These are phyloP conservation scores for Lepisosteus osseus DNA, from an alignment of 2,113 vertebrate genomes.

Conservation along the genomic window DNA sequence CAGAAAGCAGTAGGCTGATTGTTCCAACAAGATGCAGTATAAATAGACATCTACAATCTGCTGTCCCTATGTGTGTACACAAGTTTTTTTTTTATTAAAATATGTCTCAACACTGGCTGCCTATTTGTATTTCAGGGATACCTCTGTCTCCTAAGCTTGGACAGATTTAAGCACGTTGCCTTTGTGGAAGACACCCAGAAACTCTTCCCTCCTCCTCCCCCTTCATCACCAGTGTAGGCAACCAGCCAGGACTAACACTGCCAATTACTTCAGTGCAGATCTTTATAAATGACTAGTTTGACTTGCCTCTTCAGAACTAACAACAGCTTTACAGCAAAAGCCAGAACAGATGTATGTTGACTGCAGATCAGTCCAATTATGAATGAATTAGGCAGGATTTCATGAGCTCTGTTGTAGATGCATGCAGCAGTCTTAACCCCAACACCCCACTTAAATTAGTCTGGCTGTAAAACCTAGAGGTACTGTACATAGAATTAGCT, in stretches of 20 bases:
- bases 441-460: no score
- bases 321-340: background rate
- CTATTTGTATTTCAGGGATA: slow-evolving; percentile 18
- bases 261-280: background rate
- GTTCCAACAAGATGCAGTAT: no score
- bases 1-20: no score
- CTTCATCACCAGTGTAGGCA: slow-evolving; percentile 11
- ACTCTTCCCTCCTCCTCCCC: slow-evolving; percentile 3
- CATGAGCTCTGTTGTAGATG: no score
- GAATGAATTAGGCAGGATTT: no score
- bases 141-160: slow-evolving; percentile 16
- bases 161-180: slow-evolving; percentile 18
- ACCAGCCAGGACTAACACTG: background rate
- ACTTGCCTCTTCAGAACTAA: background rate
- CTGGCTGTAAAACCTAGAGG: no score
- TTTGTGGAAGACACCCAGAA: slow-evolving; percentile 18
- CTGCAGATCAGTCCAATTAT: no score
- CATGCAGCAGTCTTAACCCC: no score
- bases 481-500: no score
- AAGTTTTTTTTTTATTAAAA: no score
- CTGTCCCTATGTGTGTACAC: no score
- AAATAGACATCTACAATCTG: no score
- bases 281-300: background rate
- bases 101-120: background rate
- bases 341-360: background rate